A percentile compares a stretch with the other conserved stretches of the same genome.
These are phyloP conservation scores for Alcis repandata DNA, from an alignment of 2,888 invertebrate genomes.

Conservation along the genomic window DNA sequence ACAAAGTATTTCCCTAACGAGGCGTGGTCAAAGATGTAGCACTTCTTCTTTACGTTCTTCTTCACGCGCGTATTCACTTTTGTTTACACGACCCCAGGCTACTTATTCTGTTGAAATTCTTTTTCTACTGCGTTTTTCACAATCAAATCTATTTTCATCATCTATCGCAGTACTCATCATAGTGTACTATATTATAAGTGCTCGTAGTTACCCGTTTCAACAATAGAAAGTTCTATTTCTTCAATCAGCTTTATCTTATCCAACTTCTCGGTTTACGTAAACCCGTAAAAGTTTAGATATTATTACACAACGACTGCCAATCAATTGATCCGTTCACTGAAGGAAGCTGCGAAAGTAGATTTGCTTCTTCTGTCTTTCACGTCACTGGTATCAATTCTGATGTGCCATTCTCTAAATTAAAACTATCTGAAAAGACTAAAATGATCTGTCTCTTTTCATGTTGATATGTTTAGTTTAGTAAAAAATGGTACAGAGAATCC, in stretches of 20 bases:
- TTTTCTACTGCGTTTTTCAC: background rate
- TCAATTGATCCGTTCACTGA: slow-evolving; percentile 17
- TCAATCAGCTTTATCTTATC: slow-evolving; percentile 30
- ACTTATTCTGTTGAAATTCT: too few species aligned
- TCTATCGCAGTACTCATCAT: background rate
- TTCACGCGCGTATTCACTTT: too few species aligned
- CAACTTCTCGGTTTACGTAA: slow-evolving; percentile 29
- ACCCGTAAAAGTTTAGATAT: slow-evolving; percentile 32
- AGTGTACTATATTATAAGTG: background rate
- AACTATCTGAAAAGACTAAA: too few species aligned
- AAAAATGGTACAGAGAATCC: background rate
- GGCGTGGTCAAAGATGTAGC: too few species aligned
- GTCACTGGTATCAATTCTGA: background rate
- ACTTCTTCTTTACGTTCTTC: too few species aligned
- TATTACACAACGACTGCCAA: slow-evolving; percentile 20
- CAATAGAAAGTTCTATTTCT: slow-evolving; percentile 10
- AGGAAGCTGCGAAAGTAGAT: slow-evolving; percentile 12
- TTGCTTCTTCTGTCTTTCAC: background rate
- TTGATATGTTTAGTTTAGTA: too few species aligned
- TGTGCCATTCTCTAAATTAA: background rate
- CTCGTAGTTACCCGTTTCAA: background rate
- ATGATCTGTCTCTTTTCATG: too few species aligned
- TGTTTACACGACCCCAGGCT: too few species aligned
- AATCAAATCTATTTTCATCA: background rate
- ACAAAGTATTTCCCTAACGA: too few species aligned